Conservation (phyloP, 2,888 invertebrate species). For the Nasonovia ribisnigri region DNA sequence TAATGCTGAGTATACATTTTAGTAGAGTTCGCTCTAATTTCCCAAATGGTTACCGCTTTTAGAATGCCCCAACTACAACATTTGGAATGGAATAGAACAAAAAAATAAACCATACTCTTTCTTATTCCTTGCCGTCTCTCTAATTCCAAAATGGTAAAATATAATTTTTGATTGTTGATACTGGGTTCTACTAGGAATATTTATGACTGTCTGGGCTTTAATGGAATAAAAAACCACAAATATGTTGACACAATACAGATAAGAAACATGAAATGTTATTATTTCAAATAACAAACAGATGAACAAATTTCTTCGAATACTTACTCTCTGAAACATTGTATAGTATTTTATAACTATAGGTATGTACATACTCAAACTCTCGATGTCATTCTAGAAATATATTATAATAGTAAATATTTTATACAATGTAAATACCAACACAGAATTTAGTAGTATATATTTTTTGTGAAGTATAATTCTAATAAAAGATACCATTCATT, state of each 20-base stretch:
- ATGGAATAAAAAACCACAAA: not conserved
- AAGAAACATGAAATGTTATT: not conserved
- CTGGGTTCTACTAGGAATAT: not conserved
- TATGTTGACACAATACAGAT: not conserved
- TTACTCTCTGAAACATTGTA: not conserved
- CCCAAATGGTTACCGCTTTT: conserved; percentile 56
- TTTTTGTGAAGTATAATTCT: not conserved
- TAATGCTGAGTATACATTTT: conserved; percentile 44
- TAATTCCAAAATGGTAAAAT: not conserved
- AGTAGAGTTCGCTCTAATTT: conserved; percentile 42
- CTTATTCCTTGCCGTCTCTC: not conserved
- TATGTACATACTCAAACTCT: not conserved
- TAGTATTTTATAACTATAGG: not conserved
- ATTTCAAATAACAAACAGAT: not conserved
- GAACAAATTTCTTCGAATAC: not conserved
- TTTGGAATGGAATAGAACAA: not conserved
- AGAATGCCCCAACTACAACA: not conserved
- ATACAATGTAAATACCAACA: not conserved
- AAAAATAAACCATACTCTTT: not conserved
- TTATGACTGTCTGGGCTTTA: not conserved
- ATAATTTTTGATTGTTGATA: not conserved
- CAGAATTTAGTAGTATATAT: not conserved
- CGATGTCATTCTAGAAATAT: not conserved
- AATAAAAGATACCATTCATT: not conserved
- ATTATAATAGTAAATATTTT: not conserved